These are phyloP conservation scores for Tupaia tana DNA, from an alignment of 2,113 vertebrate genomes.

Conservation along the genomic window DNA sequence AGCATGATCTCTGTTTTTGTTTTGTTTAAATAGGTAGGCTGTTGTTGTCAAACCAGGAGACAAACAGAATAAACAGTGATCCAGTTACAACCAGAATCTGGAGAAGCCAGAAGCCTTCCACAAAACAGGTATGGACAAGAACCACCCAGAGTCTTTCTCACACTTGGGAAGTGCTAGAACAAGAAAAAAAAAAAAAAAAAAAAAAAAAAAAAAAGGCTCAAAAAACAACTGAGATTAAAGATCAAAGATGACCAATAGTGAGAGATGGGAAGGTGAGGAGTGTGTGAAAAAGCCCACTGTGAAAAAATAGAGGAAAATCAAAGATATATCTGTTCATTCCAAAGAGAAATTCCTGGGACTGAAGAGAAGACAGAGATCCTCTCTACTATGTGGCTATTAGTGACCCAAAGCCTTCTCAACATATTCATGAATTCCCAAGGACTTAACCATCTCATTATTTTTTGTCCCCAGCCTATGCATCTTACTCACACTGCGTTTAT, in stretches of 20 bases:
- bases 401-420: neutral
- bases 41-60: neutral
- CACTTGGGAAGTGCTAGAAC: neutral
- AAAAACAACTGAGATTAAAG: neutral
- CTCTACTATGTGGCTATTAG: neutral
- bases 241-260: neutral
- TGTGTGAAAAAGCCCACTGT: neutral
- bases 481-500: neutral
- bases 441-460: neutral
- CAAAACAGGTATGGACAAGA: neutral
- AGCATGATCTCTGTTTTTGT: neutral
- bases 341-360: constrained; percentile 5
- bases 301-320: neutral
- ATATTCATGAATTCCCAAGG: neutral
- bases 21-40: neutral
- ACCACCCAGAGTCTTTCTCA: neutral
- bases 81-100: neutral
- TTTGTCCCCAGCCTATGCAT: neutral
- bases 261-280: neutral
- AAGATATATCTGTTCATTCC: neutral
- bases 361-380: constrained; percentile 8
- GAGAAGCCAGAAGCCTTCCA: neutral
- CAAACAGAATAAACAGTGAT: neutral
- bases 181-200: neutral
- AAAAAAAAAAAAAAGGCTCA: neutral